phyloP scores from a whole-genome alignment of 2,797 vertebrate species.

The Leptatherina wallacei region DNA sequence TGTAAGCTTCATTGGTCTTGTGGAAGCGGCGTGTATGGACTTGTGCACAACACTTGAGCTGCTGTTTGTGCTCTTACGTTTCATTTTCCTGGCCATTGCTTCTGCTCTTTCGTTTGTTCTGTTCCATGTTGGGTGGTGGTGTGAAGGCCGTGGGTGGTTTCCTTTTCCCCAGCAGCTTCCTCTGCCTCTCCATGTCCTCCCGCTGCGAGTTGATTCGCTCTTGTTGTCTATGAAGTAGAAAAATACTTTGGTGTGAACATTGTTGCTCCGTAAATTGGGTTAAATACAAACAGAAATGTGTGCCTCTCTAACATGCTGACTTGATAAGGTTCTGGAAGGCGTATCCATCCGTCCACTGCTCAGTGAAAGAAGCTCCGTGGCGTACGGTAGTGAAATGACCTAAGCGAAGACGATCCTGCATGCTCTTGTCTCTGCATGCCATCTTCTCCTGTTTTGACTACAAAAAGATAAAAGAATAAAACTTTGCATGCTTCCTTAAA shows the following conservation, averaged over 20 bases:
- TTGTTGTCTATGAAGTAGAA: conserved; percentile 87
- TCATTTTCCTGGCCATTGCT: conserved; percentile 95
- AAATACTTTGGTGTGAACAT: conserved; percentile 10
- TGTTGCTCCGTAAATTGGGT: background rate
- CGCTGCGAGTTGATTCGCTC: conserved; percentile 96
- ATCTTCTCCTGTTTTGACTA: conserved; percentile 99
- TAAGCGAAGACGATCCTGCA: conserved; percentile 95
- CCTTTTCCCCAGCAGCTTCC: conserved; percentile 95
- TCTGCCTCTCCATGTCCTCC: conserved; percentile 97
- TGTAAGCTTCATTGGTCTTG: background rate
- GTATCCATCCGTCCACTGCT: conserved; percentile 98
- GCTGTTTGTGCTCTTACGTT: conserved; percentile 82
- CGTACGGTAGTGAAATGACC: conserved; percentile 97
- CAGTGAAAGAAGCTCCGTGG: conserved; percentile 95
- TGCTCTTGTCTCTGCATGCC: conserved; percentile 97
- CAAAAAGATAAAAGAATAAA: background rate
- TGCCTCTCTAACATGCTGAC: conserved; percentile 78
- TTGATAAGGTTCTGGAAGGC: conserved; percentile 99
- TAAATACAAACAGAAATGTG: background rate
- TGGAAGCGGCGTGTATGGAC: background rate
- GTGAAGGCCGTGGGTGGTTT: conserved; percentile 94
- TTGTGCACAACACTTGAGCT: background rate
- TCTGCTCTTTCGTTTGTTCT: conserved; percentile 96
- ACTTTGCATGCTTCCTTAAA: conserved; percentile 9
- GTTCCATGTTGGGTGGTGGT: conserved; percentile 90